These are phyloP conservation scores for Noctua pronuba DNA, from an alignment of 2,888 invertebrate genomes.

Conservation along the genomic window DNA sequence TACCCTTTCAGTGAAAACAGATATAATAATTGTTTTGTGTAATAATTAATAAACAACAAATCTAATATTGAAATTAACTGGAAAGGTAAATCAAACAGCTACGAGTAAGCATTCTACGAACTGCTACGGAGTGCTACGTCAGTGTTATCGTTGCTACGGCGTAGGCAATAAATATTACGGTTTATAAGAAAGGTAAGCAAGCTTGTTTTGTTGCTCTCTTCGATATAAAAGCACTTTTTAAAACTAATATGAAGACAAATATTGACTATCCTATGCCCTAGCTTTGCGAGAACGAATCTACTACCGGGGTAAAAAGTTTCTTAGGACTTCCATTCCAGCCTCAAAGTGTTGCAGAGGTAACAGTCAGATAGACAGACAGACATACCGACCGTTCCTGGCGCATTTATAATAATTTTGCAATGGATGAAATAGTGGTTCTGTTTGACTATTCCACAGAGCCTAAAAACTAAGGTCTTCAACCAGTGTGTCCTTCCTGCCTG, in stretches of 20 bases:
- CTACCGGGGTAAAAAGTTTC: background rate
- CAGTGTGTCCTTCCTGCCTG: no score
- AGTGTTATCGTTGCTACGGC: slow-evolving; percentile 36
- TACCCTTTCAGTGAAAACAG: background rate
- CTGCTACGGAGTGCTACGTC: slow-evolving; percentile 54
- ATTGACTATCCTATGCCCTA: background rate
- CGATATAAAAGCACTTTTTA: background rate
- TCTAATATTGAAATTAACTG: slow-evolving; percentile 5
- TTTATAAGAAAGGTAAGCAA: slow-evolving; percentile 1
- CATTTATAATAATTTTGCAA: background rate
- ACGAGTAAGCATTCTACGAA: slow-evolving; percentile 44
- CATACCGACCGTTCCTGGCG: background rate
- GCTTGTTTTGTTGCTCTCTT: slow-evolving; percentile 5
- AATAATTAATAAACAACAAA: slow-evolving; percentile 2
- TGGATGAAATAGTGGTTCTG: background rate
- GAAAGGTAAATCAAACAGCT: slow-evolving; percentile 29
- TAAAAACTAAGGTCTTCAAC: no score
- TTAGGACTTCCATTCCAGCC: background rate
- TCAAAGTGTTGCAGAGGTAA: background rate
- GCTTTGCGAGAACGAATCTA: background rate
- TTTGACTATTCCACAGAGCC: no score
- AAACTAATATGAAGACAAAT: background rate
- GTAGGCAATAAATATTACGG: slow-evolving; percentile 39
- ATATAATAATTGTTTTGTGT: slow-evolving; percentile 6
- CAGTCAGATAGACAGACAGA: background rate